Base-by-base conservation (phyloP, 2,113 vertebrate species). In the Sminthopsis crassicaudata region DNA sequence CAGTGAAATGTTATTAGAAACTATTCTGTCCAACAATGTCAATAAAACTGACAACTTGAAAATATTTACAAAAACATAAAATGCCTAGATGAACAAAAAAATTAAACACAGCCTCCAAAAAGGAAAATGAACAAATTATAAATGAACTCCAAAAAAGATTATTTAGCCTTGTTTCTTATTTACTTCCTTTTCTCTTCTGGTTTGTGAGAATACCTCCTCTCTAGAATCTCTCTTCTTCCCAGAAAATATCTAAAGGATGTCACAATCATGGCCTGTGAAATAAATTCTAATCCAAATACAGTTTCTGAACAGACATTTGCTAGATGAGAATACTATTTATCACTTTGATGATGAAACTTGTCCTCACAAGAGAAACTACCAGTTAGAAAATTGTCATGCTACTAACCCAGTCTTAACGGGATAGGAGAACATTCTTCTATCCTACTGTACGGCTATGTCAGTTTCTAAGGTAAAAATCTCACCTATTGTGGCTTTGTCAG, bases 401-500 rank as follows among this genome's bases (percentile, higher is more conserved):
- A 93, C 46, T 93, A 91, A 93, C 90, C 96, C 95, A 96, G 91
- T 93, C 92, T 94, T 94, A 60, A 57, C 50, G 94, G 60, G 76
- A 53, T 53, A 97, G 12, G 46, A 95, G 25, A 25, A 36, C 52
- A 96, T 94, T 92, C 91, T 92, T 96, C 91, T 95, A 96, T 94
- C 96, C 96, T 91, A 96, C 0, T 96, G 60, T 96, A 95, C 93
- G 91, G 92, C 42, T 96, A 92, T 95, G 90, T 27, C 30, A 96
- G 46, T 97, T 95, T 96, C 26, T 96, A 92, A 53, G 57, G 93
- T 26, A 97, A 90, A 89, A 94, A 91, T 96, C 98, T 99, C 99
- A 99, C 99, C 99, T 96, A 99, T 99, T 46, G 99, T 99, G 3
- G 99, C 99, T 98, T 99, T 99, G 98, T 99, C 99, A 0, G 99